Evolutionary conservation across 2,888 invertebrate species (phyloP).

Genomic region (Stenchaetothrips biformis): DNA sequence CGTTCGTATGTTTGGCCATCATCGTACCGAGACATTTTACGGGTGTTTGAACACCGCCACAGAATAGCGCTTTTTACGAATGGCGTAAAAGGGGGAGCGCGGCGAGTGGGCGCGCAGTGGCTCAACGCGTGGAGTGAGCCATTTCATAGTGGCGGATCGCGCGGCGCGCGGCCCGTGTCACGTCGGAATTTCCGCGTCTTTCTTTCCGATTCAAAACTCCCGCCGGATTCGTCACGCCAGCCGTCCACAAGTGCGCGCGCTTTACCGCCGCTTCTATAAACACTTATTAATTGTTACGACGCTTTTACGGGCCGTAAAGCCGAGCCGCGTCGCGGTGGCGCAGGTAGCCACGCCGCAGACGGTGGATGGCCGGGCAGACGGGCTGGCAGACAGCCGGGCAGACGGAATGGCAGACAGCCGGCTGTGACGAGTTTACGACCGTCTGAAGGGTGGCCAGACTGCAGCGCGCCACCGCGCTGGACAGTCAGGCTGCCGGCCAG

Average conservation of each 20-base stretch:
- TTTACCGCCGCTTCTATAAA: slow-evolving; percentile 19
- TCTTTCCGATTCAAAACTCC: neutral
- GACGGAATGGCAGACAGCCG: neutral
- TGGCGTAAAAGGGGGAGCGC: too few species aligned
- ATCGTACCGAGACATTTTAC: neutral
- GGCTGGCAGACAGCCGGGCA: neutral
- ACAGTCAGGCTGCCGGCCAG: too few species aligned
- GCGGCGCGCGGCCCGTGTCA: neutral
- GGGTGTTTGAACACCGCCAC: neutral
- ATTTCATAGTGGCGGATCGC: too few species aligned
- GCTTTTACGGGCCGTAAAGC: slow-evolving; percentile 15
- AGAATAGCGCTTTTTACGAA: too few species aligned
- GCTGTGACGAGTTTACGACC: neutral
- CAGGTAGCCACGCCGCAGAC: slow-evolving; percentile 5
- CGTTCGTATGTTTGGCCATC: neutral
- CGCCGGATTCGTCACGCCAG: neutral
- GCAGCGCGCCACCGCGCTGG: too few species aligned
- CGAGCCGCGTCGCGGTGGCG: neutral
- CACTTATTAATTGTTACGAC: slow-evolving; percentile 20
- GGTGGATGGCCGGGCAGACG: neutral
- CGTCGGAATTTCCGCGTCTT: neutral
- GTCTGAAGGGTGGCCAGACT: neutral
- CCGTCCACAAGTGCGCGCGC: neutral
- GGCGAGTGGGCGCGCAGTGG: too few species aligned
- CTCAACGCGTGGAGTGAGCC: too few species aligned